Evolutionary conservation across 1,140 invertebrate species (phyloP).

Genomic region (Centruroides sculpturatus): DNA sequence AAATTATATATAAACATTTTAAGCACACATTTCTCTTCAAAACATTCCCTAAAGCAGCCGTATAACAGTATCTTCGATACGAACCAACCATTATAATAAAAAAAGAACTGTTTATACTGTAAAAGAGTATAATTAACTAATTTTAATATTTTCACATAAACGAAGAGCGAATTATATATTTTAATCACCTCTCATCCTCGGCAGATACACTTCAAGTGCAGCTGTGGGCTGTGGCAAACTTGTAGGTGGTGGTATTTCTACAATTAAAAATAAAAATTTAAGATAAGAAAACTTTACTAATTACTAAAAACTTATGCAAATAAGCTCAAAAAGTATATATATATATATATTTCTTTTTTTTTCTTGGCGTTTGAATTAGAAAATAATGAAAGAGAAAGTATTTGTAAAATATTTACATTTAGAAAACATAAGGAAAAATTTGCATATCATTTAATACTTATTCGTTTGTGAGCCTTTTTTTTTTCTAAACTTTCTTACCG

Average conservation of each 20-base stretch:
- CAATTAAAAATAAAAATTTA: not conserved
- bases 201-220: constrained; percentile 4
- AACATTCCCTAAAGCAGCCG: too few relatives aligned
- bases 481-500: constrained; percentile 44
- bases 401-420: too few relatives aligned
- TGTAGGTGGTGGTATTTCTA: constrained; percentile 13
- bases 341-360: not conserved
- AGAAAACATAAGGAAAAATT: too few relatives aligned
- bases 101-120: too few relatives aligned
- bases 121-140: not conserved
- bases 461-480: not conserved
- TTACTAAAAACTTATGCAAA: not conserved
- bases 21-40: too few relatives aligned
- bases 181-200: constrained; percentile 6
- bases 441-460: not conserved
- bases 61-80: too few relatives aligned
- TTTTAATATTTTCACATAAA: not conserved
- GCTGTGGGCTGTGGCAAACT: constrained; percentile 9
- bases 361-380: not conserved
- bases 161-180: not conserved
- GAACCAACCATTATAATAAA: too few relatives aligned
- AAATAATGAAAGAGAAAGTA: not conserved
- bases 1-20: too few relatives aligned
- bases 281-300: not conserved
- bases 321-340: not conserved